These are phyloP conservation scores for Tholera decimalis DNA, from an alignment of 2,888 invertebrate genomes.

Conservation along the genomic window DNA sequence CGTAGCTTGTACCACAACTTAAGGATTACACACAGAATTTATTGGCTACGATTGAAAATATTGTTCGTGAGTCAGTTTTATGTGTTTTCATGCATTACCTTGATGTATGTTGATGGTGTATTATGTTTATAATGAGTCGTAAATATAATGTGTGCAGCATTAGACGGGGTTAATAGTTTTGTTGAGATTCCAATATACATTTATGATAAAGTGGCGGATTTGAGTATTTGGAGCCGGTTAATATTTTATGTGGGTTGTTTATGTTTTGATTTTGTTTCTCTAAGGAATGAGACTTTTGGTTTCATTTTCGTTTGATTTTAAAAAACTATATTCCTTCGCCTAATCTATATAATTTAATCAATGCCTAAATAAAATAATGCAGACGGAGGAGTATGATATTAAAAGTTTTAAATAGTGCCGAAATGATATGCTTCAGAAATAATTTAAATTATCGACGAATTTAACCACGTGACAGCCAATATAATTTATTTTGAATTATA, in stretches of 20 bases:
- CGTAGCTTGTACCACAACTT: slow-evolving; percentile 56
- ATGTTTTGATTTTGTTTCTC: neutral
- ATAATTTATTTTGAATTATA: too few species aligned
- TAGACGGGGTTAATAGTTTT: slow-evolving; percentile 59
- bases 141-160: slow-evolving; percentile 56
- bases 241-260: slow-evolving; percentile 1
- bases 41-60: slow-evolving; percentile 84
- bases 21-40: slow-evolving; percentile 79
- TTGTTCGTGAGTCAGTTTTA: slow-evolving; percentile 80
- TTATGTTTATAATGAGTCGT: slow-evolving; percentile 74
- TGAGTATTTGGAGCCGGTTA: slow-evolving; percentile 8
- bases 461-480: too few species aligned
- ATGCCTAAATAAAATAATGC: too few species aligned
- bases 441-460: too few species aligned
- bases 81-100: slow-evolving; percentile 78
- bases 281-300: too few species aligned
- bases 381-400: too few species aligned
- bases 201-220: slow-evolving; percentile 45
- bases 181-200: slow-evolving; percentile 48
- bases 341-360: too few species aligned
- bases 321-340: too few species aligned
- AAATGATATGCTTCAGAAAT: too few species aligned
- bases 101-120: slow-evolving; percentile 75
- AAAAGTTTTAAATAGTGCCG: too few species aligned
- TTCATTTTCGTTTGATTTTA: too few species aligned